These are phyloP conservation scores for Tragelaphus buxtoni DNA, from an alignment of 2,113 vertebrate species.

Conservation along the genomic window DNA sequence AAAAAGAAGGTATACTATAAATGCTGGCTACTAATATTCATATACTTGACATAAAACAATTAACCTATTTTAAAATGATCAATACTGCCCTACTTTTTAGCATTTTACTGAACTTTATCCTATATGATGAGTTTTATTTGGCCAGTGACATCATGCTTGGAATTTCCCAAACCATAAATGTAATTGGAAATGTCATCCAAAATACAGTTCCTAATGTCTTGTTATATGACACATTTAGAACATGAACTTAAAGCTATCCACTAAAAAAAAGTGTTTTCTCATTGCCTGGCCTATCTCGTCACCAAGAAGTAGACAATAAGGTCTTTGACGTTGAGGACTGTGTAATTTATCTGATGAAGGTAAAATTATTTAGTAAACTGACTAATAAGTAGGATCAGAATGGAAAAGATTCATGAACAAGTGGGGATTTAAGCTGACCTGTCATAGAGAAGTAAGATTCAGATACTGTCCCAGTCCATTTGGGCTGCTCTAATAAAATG, in stretches of 20 bases:
- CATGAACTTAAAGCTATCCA: neutral
- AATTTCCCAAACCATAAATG: neutral
- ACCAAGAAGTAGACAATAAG: neutral
- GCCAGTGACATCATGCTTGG: neutral
- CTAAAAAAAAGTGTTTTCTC: neutral
- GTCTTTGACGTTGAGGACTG: neutral
- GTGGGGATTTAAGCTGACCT: neutral
- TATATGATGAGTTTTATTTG: neutral
- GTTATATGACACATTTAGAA: neutral
- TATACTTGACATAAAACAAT: neutral
- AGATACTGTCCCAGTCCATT: neutral
- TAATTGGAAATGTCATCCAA: neutral
- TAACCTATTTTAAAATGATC: neutral
- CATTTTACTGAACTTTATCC: constrained; percentile 2
- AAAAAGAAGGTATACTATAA: neutral
- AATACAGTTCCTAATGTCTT: neutral
- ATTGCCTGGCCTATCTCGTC: neutral
- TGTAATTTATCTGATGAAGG: neutral
- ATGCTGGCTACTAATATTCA: neutral
- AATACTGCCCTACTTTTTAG: neutral
- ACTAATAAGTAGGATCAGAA: neutral
- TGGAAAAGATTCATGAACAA: neutral
- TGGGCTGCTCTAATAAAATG: neutral
- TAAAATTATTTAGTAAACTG: neutral
- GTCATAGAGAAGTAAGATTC: neutral